Evolutionary conservation across 1,140 invertebrate species (phyloP).

Genomic region (Drosophila azteca): DNA sequence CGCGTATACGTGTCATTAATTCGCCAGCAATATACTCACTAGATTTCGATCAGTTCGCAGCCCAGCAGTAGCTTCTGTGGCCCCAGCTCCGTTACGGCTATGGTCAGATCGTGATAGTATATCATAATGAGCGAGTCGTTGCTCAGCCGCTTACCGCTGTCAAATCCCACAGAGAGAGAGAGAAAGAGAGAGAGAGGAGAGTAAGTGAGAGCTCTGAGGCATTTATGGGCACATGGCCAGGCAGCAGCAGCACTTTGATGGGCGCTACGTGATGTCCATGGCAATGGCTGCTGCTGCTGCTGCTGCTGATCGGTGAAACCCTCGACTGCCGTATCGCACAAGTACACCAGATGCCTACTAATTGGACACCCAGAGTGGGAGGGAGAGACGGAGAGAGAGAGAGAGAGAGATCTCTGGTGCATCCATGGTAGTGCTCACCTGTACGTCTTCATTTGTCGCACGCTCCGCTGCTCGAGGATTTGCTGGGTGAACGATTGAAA

Average conservation of each 20-base stretch:
- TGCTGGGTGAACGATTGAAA: constrained; percentile 82
- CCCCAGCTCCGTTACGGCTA: constrained; percentile 90
- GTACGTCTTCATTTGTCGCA: constrained; percentile 82
- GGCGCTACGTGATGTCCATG: constrained; percentile 64
- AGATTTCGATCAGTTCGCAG: constrained; percentile 93
- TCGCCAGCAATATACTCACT: constrained; percentile 86
- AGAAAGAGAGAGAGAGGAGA: not conserved
- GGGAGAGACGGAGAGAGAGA: too few species aligned
- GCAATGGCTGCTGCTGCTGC: constrained; percentile 37
- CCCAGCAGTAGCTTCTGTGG: constrained; percentile 87
- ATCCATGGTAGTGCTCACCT: constrained; percentile 62
- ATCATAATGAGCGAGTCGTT: constrained; percentile 88
- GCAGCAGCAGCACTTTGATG: constrained; percentile 1
- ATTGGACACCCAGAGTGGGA: not conserved
- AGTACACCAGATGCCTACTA: constrained; percentile 21
- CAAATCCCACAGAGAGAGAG: not conserved
- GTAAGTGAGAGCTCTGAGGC: constrained; percentile 23
- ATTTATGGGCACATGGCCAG: constrained; percentile 69
- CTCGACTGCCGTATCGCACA: not conserved
- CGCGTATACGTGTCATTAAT: not conserved
- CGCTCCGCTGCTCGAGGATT: constrained; percentile 76
- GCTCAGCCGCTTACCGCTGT: constrained; percentile 86
- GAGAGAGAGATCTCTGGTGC: not conserved
- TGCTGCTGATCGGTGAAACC: constrained; percentile 34
- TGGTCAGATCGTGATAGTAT: constrained; percentile 91